Base-by-base conservation (phyloP, 2,888 invertebrate species). In the Drosophila testacea region DNA sequence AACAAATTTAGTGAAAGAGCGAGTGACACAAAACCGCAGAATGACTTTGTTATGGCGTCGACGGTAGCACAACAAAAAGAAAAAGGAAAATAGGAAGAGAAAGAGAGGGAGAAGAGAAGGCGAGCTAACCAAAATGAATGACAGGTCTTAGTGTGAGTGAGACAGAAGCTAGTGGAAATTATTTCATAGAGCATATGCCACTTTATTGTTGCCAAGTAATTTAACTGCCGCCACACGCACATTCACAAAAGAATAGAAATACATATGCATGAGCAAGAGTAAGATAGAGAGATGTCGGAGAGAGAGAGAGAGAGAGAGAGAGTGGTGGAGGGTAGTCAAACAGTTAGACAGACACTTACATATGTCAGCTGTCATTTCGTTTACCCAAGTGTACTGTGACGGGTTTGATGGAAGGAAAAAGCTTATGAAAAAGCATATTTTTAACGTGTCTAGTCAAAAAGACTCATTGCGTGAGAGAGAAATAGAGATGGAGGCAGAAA, bases 161-260 rank as follows among this genome's bases (percentile, higher is more conserved):
- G 47, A 57, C 46, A 13, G 51, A 22, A 48, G 38, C n/a, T 48
- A 52, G 38, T 50, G 41, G 42, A 88, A 83, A 88, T 86, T 77
- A 79, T 86, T 79, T 78, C 76, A 81, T 69, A 77, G 73, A 71
- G 74, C 68, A 68, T 46, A 75, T 75, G 85, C 77, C 88, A 89
- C 88, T 89, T 89, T 89, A 90, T 86, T 86, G 90, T 89, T 84
- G 79, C 81, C 83, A 86, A 90, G 88, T 89, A 86, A 89, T 89
- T 90, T 88, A 90, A 90, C 89, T 83, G 80, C 79, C 78, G 72
- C 60, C 52, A 63, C 57, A 68, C 41, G 63, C 56, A 71, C 34
- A 59, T 11, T 27, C 50, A 55, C 16, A 44, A 32, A 30, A 50
- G n/a, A 22, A 6, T 48, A 60, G 50, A 50, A 28, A 51, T 51